Evolutionary conservation across 1,140 invertebrate genomes (phyloP), one percentile per base, ranked within the genome.

Genomic region (Drosophila persimilis): DNA sequence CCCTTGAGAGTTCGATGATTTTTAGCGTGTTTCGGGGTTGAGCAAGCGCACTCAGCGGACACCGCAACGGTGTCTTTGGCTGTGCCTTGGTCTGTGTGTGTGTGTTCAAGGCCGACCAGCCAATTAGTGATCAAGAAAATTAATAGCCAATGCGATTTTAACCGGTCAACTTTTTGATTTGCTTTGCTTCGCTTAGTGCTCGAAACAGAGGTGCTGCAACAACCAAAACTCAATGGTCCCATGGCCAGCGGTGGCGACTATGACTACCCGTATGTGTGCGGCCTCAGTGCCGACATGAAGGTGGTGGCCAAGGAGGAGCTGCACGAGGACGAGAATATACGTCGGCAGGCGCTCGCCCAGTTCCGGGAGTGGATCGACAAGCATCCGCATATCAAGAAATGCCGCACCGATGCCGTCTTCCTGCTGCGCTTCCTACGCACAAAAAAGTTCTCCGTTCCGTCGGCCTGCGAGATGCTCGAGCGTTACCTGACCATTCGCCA

Each of bases 401-500:
- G 95, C 89, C 92, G 95, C 48, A 96, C 94, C 48, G 95, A 97
- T 91, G 91, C 95, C 0, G 92, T 94, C 8, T 98, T 97, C 84
- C 93, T 98, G 11, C 92, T 97, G 15, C 93, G 96, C 45, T 98
- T 98, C 83, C 93, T 98, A 1, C 93, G 97, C 13, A 96, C 96
- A 2, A 96, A 97, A 89, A 97, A 98, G 89, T 97, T 97, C 90
- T 96, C 95, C 43, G 93, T 98, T 13, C 95, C 96, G 0, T 93
- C 96, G 79, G 95, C 97, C 0, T 96, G 96, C 79, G 95, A 96
- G 50, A 96, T 97, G 94, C 91, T 98, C 47, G 95, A 97, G 86
- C 94, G 95, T 13, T 98, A 98, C 85, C 92, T 98, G 13, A 95
- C 95, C 6, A 95, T 97, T 59, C 93, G 96, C 20, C 95, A 96